Percentiles rank a stretch among this genome's conserved stretches.
Conservation (phyloP, 2,797 vertebrate genomes). For the Vespertilio murinus region DNA sequence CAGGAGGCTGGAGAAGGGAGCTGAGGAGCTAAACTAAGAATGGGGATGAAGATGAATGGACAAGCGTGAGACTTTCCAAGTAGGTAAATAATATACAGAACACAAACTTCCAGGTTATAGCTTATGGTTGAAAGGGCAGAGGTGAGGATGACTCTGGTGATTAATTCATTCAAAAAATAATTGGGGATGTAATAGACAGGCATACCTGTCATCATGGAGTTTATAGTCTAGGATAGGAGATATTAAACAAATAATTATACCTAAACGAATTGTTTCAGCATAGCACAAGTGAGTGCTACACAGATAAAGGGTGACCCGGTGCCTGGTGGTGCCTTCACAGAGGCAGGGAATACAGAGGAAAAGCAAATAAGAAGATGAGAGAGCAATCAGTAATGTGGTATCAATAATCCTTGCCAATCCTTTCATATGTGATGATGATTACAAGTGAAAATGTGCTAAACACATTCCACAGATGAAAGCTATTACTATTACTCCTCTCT, state of each 20-base stretch:
- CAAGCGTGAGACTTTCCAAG: not conserved
- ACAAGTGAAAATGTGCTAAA: not conserved
- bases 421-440: not conserved
- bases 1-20: not conserved
- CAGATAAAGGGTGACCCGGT: not conserved
- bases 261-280: constrained; percentile 11
- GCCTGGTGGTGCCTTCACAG: not conserved
- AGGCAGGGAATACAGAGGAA: not conserved
- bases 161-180: constrained; percentile 17
- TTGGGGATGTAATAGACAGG: not conserved
- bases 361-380: not conserved
- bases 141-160: not conserved
- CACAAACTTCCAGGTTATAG: not conserved
- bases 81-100: not conserved
- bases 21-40: not conserved
- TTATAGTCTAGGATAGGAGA: not conserved
- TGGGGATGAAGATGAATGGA: not conserved
- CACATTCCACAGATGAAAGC: not conserved
- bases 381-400: not conserved
- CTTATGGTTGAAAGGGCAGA: not conserved
- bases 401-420: not conserved
- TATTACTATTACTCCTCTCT: not conserved
- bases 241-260: not conserved
- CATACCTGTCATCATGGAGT: not conserved
- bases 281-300: not conserved